These are phyloP conservation scores for Colletes gigas DNA, from an alignment of 1,140 invertebrate genomes.

Conservation along the genomic window DNA sequence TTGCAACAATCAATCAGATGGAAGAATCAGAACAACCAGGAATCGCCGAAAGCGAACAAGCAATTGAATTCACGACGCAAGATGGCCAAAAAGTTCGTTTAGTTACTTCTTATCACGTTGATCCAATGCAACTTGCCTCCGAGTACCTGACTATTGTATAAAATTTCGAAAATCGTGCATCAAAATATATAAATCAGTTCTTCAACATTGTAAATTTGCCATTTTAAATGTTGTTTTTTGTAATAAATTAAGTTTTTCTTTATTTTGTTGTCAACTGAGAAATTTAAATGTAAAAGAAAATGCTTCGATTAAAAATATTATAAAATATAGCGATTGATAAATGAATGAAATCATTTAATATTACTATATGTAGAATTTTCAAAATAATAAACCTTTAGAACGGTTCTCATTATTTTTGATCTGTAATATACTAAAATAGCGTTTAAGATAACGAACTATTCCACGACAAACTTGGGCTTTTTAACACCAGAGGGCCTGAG, in stretches of 20 bases:
- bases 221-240: constrained; percentile 4
- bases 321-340: neutral
- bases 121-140: constrained; percentile 76
- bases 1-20: constrained; percentile 74
- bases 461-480: too few species aligned
- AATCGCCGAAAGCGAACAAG: constrained; percentile 71
- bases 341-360: neutral
- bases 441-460: too few species aligned
- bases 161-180: constrained; percentile 16
- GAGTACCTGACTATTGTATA: constrained; percentile 80
- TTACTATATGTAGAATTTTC: neutral
- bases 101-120: constrained; percentile 78
- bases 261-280: constrained; percentile 3
- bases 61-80: constrained; percentile 79
- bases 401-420: neutral
- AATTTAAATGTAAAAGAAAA: constrained; percentile 8
- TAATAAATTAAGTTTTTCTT: neutral
- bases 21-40: constrained; percentile 63
- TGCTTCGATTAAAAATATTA: neutral
- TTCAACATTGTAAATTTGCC: neutral
- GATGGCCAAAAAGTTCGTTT: constrained; percentile 81
- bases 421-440: neutral
- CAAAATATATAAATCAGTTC: neutral
- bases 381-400: constrained; percentile 4
- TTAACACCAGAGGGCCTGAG: too few species aligned